A percentile compares a stretch with the other conserved stretches of the same genome.
These are phyloP conservation scores for Pseudomyrmex gracilis DNA, from an alignment of 1,140 invertebrate species.

Conservation along the genomic window DNA sequence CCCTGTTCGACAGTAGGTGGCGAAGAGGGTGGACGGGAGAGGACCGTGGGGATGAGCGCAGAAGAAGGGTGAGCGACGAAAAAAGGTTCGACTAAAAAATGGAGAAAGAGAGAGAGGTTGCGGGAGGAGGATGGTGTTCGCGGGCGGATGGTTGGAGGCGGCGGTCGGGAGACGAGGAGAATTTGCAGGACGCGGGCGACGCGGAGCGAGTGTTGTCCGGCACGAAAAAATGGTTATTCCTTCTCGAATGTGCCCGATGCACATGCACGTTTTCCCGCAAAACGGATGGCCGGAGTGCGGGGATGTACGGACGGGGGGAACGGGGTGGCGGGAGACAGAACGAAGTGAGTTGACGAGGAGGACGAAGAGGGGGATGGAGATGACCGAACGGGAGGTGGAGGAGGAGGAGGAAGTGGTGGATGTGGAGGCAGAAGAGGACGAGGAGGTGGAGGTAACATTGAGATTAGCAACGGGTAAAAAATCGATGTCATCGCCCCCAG, in stretches of 20 bases:
- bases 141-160: constrained; percentile 27
- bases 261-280: constrained; percentile 79
- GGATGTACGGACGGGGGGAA: constrained; percentile 21
- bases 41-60: constrained; percentile 42
- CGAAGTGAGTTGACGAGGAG: constrained; percentile 40
- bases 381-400: constrained; percentile 61
- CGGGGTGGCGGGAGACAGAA: constrained; percentile 22
- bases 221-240: constrained; percentile 79
- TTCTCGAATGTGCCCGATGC: constrained; percentile 80
- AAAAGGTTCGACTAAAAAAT: constrained; percentile 62
- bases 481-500: constrained; percentile 81
- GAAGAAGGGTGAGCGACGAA: constrained; percentile 52
- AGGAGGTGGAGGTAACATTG: constrained; percentile 77
- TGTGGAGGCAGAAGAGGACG: constrained; percentile 49
- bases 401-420: constrained; percentile 53
- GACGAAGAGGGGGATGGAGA: constrained; percentile 65
- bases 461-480: constrained; percentile 82
- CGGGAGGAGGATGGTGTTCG: constrained; percentile 30
- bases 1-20: constrained; percentile 64
- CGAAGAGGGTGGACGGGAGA: constrained; percentile 35
- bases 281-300: constrained; percentile 74
- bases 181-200: constrained; percentile 64
- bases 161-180: constrained; percentile 64
- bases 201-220: constrained; percentile 75
- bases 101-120: constrained; percentile 19